phyloP scores from a whole-genome alignment of 2,797 vertebrate genomes.

The Hydrocynus forskahlii region DNA sequence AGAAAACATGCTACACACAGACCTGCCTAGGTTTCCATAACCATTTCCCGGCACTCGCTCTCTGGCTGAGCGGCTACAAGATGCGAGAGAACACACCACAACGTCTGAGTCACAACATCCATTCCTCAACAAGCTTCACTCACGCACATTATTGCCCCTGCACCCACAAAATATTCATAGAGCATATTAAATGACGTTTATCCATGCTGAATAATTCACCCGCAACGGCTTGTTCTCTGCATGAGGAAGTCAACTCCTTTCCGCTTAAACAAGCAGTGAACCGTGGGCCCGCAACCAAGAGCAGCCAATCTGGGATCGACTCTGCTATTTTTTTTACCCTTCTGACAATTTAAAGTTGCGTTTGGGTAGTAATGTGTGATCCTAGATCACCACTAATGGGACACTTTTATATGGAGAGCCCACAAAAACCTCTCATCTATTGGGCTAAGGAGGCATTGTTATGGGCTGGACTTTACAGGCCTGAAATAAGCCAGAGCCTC shows the following conservation, averaged over 20 bases:
- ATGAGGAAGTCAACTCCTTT: constrained; percentile 21
- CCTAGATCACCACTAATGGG: constrained; percentile 55
- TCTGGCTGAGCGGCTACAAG: background rate
- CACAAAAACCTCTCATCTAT: constrained; percentile 46
- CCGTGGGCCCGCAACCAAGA: background rate
- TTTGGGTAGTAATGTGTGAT: constrained; percentile 48
- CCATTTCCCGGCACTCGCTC: background rate
- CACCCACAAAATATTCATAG: constrained; percentile 29
- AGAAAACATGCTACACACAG: too few species aligned
- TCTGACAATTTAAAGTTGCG: constrained; percentile 38
- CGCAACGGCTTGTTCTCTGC: constrained; percentile 19
- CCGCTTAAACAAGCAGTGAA: constrained; percentile 8
- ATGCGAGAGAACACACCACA: constrained; percentile 5
- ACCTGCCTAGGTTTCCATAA: too few species aligned
- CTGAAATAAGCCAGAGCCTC: constrained; percentile 47
- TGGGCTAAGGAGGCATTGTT: constrained; percentile 49
- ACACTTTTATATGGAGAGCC: constrained; percentile 45
- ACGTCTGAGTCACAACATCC: constrained; percentile 2
- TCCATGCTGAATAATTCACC: constrained; percentile 38
- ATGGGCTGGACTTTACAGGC: constrained; percentile 57
- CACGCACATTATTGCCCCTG: constrained; percentile 6
- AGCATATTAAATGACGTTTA: constrained; percentile 41
- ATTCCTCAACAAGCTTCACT: constrained; percentile 4
- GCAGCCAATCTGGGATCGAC: constrained; percentile 5
- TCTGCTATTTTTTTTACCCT: constrained; percentile 29